These are phyloP conservation scores for Rhinogobius similis DNA, from an alignment of 2,113 vertebrate species.

Conservation along the genomic window DNA sequence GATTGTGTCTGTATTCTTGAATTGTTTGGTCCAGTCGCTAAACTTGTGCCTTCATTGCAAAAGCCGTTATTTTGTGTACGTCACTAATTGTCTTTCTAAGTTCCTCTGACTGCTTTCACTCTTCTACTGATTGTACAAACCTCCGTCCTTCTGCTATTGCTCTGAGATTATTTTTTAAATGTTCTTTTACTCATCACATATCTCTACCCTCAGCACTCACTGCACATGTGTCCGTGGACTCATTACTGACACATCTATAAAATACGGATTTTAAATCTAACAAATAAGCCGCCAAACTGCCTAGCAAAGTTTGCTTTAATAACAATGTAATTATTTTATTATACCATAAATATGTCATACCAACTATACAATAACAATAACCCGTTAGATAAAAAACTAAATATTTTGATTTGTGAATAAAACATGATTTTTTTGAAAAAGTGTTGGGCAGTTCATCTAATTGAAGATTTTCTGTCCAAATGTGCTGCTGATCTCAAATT, in stretches of 20 bases:
- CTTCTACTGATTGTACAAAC: slow-evolving; percentile 19
- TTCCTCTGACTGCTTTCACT: slow-evolving; percentile 48
- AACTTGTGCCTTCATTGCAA: slow-evolving; percentile 72
- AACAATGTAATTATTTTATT: neutral
- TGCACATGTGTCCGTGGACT: slow-evolving; percentile 46
- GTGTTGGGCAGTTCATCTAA: slow-evolving; percentile 32
- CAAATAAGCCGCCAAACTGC: slow-evolving; percentile 10
- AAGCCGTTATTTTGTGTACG: slow-evolving; percentile 60
- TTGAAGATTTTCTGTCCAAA: slow-evolving; percentile 48
- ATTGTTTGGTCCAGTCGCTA: slow-evolving; percentile 64
- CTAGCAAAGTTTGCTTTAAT: neutral
- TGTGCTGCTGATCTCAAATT: slow-evolving; percentile 21
- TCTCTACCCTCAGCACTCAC: slow-evolving; percentile 41
- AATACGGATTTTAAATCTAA: slow-evolving; percentile 1
- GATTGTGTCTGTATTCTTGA: slow-evolving; percentile 72
- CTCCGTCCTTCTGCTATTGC: slow-evolving; percentile 15
- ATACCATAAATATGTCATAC: too few relatives aligned
- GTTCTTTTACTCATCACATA: slow-evolving; percentile 54
- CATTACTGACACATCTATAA: slow-evolving; percentile 42
- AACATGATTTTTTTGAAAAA: neutral
- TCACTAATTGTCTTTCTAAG: slow-evolving; percentile 67
- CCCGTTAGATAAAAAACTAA: neutral
- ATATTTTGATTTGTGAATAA: neutral
- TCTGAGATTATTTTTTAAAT: slow-evolving; percentile 41
- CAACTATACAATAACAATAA: neutral